Evolutionary conservation across 1,140 invertebrate genomes (phyloP).

Genomic region (Harpegnathos saltator): DNA sequence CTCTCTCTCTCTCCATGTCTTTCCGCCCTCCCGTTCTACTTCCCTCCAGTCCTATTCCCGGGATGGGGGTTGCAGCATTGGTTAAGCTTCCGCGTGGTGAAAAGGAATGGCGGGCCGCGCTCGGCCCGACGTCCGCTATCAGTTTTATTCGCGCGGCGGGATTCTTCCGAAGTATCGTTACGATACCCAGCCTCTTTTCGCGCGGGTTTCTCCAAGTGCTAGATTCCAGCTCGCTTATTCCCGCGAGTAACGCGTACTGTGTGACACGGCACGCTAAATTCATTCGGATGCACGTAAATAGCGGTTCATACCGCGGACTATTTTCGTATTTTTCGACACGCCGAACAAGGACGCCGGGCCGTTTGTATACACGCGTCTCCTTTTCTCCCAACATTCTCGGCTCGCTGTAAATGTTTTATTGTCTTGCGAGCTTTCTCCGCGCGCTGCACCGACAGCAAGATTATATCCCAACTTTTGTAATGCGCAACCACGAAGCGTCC

Average conservation of each 20-base stretch:
- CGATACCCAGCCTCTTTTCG: constrained; percentile 47
- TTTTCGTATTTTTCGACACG: constrained; percentile 46
- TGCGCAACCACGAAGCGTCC: background rate
- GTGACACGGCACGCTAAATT: constrained; percentile 31
- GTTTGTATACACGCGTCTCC: background rate
- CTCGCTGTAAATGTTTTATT: constrained; percentile 17
- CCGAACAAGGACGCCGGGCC: background rate
- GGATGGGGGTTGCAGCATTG: constrained; percentile 50
- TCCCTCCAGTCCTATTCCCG: constrained; percentile 31
- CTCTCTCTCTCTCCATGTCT: constrained; percentile 7
- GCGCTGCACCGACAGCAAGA: background rate
- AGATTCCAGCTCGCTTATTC: constrained; percentile 45
- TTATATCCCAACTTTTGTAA: constrained; percentile 23
- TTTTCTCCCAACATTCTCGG: background rate
- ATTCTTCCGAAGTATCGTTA: constrained; percentile 60
- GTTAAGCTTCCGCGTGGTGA: constrained; percentile 49
- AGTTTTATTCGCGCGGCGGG: constrained; percentile 61
- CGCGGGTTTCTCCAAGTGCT: constrained; percentile 13
- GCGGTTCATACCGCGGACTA: background rate
- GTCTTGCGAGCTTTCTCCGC: background rate
- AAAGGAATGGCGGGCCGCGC: constrained; percentile 52
- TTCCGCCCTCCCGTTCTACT: background rate
- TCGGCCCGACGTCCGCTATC: constrained; percentile 59
- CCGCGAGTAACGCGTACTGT: constrained; percentile 12
- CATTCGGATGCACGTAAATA: constrained; percentile 11